Evolutionary conservation across 2,888 invertebrate species (phyloP), one percentile per base, ranked within the genome.

Genomic region (Brachypalpus laphriformis): DNA sequence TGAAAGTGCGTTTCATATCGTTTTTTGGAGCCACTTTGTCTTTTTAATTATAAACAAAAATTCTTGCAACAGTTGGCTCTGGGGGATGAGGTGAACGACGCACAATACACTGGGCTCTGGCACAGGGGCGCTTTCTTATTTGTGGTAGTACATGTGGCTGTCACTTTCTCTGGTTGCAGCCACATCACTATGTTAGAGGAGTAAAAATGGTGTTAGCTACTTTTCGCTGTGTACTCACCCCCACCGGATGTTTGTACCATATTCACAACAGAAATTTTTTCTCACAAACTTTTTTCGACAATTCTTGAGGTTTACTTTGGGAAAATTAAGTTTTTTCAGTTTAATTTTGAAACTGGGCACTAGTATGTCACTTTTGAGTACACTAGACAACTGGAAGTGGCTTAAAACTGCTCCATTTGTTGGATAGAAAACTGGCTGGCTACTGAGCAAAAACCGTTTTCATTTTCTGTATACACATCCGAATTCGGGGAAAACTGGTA

Each of bases 221-320:
- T 63, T 59, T 40, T 47, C 28, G 31, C 47, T 63, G 31, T 37
- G 18, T 68, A 83, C 83, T 83, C 78, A 83, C 90, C 90, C 83
- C 88, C 89, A 83, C 89, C 87, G 83, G 89, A 89, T 87, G 90
- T 89, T 87, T 91, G 90, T 88, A 91, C 87, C 91, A 90, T 91
- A 88, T 91, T 90, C 91, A 90, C 65, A 59, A 63, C 65, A 70
- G 49, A 49, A 28, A 42, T 57, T 40, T 61, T 42, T 57, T 61
- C 28, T 31, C 22, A 2, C 16, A 20, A 25, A 18, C 20, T n/a
- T 37, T 34, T 56, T 22, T 31, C 6, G 42, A 1, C 0, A 8
- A 4, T 3, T 56, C 56, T 42, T 40, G 3, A 3, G 18, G 37
- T 0, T 54, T 56, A 45, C 16, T 40, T 4, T 11, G 4, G n/a